phyloP scores from a whole-genome alignment of 37 sponge, comb jelly and placozoan species.

The Bolinopsis microptera region DNA sequence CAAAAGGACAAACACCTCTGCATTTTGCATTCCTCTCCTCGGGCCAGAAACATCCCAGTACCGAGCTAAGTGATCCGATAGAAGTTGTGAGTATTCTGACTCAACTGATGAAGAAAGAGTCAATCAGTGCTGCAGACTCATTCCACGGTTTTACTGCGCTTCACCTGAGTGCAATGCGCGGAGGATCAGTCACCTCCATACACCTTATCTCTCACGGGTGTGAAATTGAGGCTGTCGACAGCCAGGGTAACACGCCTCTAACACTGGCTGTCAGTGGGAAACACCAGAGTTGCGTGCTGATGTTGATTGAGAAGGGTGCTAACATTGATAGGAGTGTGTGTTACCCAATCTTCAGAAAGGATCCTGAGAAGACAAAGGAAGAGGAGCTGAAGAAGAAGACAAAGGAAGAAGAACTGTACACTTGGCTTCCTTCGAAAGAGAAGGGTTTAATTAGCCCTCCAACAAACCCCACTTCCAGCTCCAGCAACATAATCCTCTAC shows the following conservation, averaged over 20 bases:
- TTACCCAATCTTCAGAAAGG: conserved; percentile 13
- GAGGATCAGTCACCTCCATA: conserved; percentile 22
- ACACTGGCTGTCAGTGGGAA: conserved; percentile 20
- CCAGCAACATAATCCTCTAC: conserved; percentile 16
- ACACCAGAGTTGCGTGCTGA: conserved; percentile 56
- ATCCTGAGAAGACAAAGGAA: background rate
- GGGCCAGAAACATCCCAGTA: background rate
- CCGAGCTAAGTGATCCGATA: conserved; percentile 50
- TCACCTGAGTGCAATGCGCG: conserved; percentile 39
- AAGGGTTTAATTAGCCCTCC: background rate
- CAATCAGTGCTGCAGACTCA: background rate
- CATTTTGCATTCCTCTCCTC: conserved; percentile 27
- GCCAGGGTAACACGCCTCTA: conserved; percentile 52
- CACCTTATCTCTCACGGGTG: conserved; percentile 48
- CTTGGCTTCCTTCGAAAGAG: background rate
- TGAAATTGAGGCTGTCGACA: conserved; percentile 3
- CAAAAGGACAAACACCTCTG: conserved; percentile 51
- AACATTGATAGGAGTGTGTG: background rate
- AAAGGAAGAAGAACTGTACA: background rate
- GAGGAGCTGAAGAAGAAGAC: background rate
- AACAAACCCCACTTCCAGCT: background rate
- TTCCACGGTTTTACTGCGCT: conserved; percentile 36
- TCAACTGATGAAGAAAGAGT: background rate
- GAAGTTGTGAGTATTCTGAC: conserved; percentile 61
- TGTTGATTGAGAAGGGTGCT: conserved; percentile 62